phyloP scores from a whole-genome alignment of 1,140 invertebrate species.

The Pissodes strobi region DNA sequence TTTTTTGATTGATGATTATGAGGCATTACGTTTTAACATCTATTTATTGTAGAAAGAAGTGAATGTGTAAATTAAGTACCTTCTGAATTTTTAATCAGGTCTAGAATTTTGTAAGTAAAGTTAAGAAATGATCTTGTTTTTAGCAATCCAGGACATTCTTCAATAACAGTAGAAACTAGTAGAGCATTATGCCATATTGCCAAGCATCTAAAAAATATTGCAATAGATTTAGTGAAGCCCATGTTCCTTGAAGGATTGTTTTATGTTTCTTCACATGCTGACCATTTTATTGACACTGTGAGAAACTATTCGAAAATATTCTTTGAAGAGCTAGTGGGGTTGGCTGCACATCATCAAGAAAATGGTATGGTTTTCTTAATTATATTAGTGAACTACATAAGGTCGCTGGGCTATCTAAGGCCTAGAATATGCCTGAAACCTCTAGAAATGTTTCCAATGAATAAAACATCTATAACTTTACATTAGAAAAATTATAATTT shows the following conservation, averaged over 20 bases:
- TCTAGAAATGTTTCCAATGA: not conserved
- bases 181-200: constrained; percentile 19
- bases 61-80: too few relatives aligned
- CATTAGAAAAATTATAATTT: too few relatives aligned
- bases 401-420: too few relatives aligned
- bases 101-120: too few relatives aligned
- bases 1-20: too few relatives aligned
- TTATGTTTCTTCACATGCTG: constrained; percentile 33
- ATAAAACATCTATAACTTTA: too few relatives aligned
- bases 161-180: constrained; percentile 32
- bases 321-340: constrained; percentile 33
- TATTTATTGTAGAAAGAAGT: too few relatives aligned
- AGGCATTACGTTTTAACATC: too few relatives aligned
- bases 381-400: too few relatives aligned
- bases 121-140: too few relatives aligned
- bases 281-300: constrained; percentile 37
- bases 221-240: constrained; percentile 22
- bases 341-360: constrained; percentile 33
- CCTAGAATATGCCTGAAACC: not conserved
- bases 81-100: too few relatives aligned
- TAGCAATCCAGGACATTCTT: constrained; percentile 31
- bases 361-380: constrained; percentile 18
- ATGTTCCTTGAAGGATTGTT: constrained; percentile 31
- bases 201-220: constrained; percentile 32
- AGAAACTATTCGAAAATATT: constrained; percentile 31